Evolutionary conservation across 2,888 invertebrate genomes (phyloP), one percentile per base, ranked within the genome.

Genomic region (Luperina nickerlii): DNA sequence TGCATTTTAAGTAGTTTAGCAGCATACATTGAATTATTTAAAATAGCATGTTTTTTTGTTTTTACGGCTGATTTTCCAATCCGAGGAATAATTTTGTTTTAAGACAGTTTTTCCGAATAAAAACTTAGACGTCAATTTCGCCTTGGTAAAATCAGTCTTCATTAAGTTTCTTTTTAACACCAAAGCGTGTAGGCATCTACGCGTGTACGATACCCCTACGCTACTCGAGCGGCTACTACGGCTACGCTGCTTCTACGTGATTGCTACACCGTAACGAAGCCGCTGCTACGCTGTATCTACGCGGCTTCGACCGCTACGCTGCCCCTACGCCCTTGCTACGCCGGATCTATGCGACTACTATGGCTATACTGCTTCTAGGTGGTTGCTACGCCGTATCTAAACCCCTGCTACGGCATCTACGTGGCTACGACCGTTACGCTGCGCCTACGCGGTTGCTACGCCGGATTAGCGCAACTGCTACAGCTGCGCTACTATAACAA

Each of bases 191-290:
- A 8, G 15, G 32, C 0, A 62, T 32, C 4, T 38, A 38, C n/a
- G 18, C n/a, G 1, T 51, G 8, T 65, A 42, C n/a, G 51, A 42
- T 42, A 2, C 18, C 20, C 9, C 9, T n/a, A 38, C 15, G n/a
- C 32, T 54, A 20, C 15, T 42, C 45, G 57, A 9, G 77, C 8
- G 4, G 42, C 51, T 42, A 9, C 38, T 42, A 20, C n/a, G 18
- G 54, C 70, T 51, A 74, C 38, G 74, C 68, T 42, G 51, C 74
- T 13, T 8, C 62, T 45, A 73, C 27, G 27, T 27, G 42, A 11
- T 15, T 27, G 57, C 45, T 60, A 73, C 57, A 42, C 8, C 3
- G 20, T 13, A n/a, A 7, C 48, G 32, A 51, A 8, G 48, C 9
- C 6, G 18, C 2, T 32, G 32, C 65, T 32, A 65, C 9, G 24